These are phyloP conservation scores for Xylota sylvarum DNA, from an alignment of 2,888 invertebrate genomes.

Conservation along the genomic window DNA sequence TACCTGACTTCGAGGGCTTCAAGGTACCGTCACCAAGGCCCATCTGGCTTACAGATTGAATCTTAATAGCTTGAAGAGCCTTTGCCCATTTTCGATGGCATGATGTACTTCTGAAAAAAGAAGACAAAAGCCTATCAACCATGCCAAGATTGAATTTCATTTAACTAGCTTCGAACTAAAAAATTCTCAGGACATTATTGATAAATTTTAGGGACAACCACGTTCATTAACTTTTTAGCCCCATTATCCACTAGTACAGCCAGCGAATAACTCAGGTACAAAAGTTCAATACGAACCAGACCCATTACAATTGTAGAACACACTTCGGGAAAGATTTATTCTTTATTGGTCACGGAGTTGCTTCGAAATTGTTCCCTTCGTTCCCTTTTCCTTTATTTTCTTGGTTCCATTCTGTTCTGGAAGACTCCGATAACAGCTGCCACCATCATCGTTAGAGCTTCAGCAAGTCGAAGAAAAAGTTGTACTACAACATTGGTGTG, in stretches of 20 bases:
- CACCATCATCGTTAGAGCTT: constrained; percentile 61
- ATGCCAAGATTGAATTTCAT: too few relatives aligned
- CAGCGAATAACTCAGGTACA: constrained; percentile 16
- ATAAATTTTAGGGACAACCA: neutral
- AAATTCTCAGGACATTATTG: neutral
- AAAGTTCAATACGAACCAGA: constrained; percentile 49
- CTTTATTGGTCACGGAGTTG: constrained; percentile 71
- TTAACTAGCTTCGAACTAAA: too few relatives aligned
- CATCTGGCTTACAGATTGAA: too few relatives aligned
- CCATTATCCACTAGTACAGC: constrained; percentile 1
- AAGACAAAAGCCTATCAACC: too few relatives aligned
- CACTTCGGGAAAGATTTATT: constrained; percentile 69
- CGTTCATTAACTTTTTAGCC: constrained; percentile 13
- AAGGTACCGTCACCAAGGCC: too few relatives aligned
- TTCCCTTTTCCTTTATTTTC: neutral
- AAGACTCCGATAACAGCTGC: constrained; percentile 70
- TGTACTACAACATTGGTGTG: constrained; percentile 38
- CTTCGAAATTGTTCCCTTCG: constrained; percentile 40
- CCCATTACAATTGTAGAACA: constrained; percentile 64
- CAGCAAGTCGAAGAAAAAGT: constrained; percentile 42
- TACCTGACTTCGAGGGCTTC: too few relatives aligned
- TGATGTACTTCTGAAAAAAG: too few relatives aligned
- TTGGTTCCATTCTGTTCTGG: constrained; percentile 40
- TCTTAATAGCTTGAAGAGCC: too few relatives aligned
- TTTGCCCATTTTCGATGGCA: too few relatives aligned